Conservation (phyloP, 1,140 invertebrate genomes). For the Scaptomyza montana region DNA sequence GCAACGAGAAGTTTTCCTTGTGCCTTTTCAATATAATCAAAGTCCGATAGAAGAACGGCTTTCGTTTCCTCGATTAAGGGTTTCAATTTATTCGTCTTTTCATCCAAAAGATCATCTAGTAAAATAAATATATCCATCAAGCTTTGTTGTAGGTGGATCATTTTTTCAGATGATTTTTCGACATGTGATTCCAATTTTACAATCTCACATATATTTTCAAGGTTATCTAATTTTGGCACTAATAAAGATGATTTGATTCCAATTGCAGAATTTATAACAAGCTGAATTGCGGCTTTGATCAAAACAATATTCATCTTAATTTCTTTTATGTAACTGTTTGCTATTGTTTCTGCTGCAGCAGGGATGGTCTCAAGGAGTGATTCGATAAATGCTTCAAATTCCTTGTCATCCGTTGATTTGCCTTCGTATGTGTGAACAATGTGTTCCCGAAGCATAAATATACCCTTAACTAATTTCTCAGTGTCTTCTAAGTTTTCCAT, state of each 20-base stretch:
- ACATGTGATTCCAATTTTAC: slow-evolving; percentile 35
- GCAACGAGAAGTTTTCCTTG: slow-evolving; percentile 26
- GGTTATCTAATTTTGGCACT: slow-evolving; percentile 55
- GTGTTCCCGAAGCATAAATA: slow-evolving; percentile 73
- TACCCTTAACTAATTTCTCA: slow-evolving; percentile 46
- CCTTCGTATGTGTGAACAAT: slow-evolving; percentile 78
- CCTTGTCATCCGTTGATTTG: slow-evolving; percentile 20
- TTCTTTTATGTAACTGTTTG: slow-evolving; percentile 43
- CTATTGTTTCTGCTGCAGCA: slow-evolving; percentile 42
- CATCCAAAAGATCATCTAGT: slow-evolving; percentile 64
- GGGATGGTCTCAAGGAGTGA: slow-evolving; percentile 48
- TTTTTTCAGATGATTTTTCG: slow-evolving; percentile 65
- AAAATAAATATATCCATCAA: slow-evolving; percentile 73
- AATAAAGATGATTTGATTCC: slow-evolving; percentile 54
- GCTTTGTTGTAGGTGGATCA: slow-evolving; percentile 67
- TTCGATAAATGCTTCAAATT: slow-evolving; percentile 60
- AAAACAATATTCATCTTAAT: slow-evolving; percentile 59
- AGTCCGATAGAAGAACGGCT: slow-evolving; percentile 44
- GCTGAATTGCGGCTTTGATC: slow-evolving; percentile 47
- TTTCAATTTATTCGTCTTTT: slow-evolving; percentile 37
- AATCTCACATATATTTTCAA: slow-evolving; percentile 56
- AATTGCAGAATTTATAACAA: slow-evolving; percentile 55
- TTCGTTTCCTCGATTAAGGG: slow-evolving; percentile 52
- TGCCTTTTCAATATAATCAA: slow-evolving; percentile 60
- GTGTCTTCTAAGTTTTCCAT: slow-evolving; percentile 43